phyloP scores from a whole-genome alignment of 1,140 invertebrate species.

The Scaptomyza graminum region DNA sequence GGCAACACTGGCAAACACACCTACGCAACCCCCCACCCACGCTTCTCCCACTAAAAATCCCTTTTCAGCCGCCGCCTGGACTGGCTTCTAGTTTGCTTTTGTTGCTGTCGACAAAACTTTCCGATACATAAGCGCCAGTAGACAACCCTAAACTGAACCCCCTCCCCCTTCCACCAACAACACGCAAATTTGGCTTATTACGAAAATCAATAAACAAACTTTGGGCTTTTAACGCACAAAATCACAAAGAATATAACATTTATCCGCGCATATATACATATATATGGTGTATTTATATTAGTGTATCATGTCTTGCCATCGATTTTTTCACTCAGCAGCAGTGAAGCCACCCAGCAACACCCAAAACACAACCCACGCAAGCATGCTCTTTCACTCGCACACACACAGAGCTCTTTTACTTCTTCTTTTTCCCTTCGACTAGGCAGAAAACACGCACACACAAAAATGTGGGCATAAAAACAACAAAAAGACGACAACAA shows the following conservation, averaged over 20 bases:
- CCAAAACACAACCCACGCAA: conserved; percentile 1
- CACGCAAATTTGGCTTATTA: conserved; percentile 30
- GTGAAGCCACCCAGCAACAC: conserved; percentile 5
- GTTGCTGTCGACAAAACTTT: conserved; percentile 67
- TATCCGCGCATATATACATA: conserved; percentile 13
- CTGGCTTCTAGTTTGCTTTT: conserved; percentile 38
- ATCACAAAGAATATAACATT: neutral
- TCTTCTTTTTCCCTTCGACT: neutral
- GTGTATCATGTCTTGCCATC: conserved; percentile 45
- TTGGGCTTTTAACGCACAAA: neutral
- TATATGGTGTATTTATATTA: conserved; percentile 5
- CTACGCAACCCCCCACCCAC: neutral
- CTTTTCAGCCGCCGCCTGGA: conserved; percentile 27
- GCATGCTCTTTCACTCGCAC: conserved; percentile 30
- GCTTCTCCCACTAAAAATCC: conserved; percentile 1
- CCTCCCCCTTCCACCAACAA: conserved; percentile 5
- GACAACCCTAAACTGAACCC: conserved; percentile 9
- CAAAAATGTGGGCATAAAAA: conserved; percentile 12
- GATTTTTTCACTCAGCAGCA: conserved; percentile 38
- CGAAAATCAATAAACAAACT: conserved; percentile 63
- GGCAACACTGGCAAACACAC: neutral
- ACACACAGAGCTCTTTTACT: conserved; percentile 6
- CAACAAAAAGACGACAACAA: conserved; percentile 9
- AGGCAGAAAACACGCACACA: conserved; percentile 9
- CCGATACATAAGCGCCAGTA: conserved; percentile 65